phyloP scores from a whole-genome alignment of 2,113 vertebrate species.

The Ia io region DNA sequence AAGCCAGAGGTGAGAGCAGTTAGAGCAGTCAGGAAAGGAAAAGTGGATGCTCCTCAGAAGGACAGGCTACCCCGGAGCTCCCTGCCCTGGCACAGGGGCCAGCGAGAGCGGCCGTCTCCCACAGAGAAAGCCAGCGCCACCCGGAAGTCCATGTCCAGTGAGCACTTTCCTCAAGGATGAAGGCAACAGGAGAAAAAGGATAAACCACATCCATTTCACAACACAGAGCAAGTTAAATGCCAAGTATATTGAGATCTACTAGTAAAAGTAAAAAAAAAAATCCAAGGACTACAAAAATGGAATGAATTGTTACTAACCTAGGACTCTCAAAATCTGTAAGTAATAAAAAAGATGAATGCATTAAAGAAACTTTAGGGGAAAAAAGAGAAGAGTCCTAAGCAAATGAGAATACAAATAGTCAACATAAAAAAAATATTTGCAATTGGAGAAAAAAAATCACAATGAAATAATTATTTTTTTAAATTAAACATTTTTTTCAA shows the following conservation, averaged over 20 bases:
- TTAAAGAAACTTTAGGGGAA: not conserved
- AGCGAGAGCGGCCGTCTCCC: too few species aligned
- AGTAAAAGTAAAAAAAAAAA: not conserved
- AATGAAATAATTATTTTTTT: not conserved
- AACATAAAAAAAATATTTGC: not conserved
- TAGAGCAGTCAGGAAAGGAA: not conserved
- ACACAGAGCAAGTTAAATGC: not conserved
- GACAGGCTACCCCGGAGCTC: not conserved
- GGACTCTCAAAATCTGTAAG: not conserved
- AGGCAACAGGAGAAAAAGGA: not conserved
- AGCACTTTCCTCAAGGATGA: not conserved
- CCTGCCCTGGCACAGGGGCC: not conserved
- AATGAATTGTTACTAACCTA: not conserved
- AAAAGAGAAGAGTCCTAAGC: not conserved
- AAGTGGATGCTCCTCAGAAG: not conserved
- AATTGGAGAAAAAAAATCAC: not conserved
- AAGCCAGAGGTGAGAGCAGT: not conserved
- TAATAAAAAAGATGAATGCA: not conserved
- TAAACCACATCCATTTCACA: not conserved
- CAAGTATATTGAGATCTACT: not conserved
- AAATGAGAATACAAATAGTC: not conserved
- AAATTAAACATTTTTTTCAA: not conserved
- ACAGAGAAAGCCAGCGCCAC: not conserved
- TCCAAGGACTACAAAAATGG: not conserved
- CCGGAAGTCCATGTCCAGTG: not conserved